A percentile compares a stretch with the other conserved stretches of the same genome.
phyloP scores from a whole-genome alignment of 2,888 invertebrate genomes.

The Tenthredo amoena region DNA sequence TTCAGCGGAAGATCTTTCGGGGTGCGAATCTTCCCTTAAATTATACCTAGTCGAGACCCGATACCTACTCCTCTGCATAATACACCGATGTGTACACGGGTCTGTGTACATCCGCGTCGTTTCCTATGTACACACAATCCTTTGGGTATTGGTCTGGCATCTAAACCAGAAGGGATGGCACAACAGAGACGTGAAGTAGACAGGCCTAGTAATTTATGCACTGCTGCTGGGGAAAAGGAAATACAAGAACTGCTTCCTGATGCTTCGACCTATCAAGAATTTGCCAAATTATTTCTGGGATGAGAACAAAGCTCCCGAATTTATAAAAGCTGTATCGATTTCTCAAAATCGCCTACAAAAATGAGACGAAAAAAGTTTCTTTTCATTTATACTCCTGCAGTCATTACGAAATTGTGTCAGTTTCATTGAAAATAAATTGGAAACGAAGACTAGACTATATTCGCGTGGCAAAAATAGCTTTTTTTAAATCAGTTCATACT shows the following conservation, averaged over 20 bases:
- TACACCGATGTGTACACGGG: neutral
- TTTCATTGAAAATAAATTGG: too few relatives aligned
- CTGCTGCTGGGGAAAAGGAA: neutral
- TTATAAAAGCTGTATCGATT: too few relatives aligned
- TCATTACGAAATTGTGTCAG: too few relatives aligned
- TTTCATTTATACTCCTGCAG: too few relatives aligned
- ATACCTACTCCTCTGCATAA: neutral
- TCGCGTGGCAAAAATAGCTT: too few relatives aligned
- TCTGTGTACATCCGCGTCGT: neutral
- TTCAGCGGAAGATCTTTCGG: neutral
- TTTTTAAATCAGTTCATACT: too few relatives aligned
- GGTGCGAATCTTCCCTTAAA: neutral
- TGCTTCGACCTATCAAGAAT: too few relatives aligned
- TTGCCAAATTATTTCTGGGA: too few relatives aligned
- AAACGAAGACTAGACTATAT: too few relatives aligned
- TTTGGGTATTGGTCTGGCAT: neutral
- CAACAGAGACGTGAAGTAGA: neutral
- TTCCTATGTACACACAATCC: neutral
- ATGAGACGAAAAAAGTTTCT: too few relatives aligned
- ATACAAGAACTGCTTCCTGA: neutral
- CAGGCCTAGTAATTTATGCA: neutral
- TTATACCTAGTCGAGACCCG: neutral
- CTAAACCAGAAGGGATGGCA: neutral
- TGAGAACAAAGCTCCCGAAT: too few relatives aligned
- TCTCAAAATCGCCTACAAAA: too few relatives aligned